Evolutionary conservation across 2,888 invertebrate species (phyloP).

Genomic region (Athalia circularis): DNA sequence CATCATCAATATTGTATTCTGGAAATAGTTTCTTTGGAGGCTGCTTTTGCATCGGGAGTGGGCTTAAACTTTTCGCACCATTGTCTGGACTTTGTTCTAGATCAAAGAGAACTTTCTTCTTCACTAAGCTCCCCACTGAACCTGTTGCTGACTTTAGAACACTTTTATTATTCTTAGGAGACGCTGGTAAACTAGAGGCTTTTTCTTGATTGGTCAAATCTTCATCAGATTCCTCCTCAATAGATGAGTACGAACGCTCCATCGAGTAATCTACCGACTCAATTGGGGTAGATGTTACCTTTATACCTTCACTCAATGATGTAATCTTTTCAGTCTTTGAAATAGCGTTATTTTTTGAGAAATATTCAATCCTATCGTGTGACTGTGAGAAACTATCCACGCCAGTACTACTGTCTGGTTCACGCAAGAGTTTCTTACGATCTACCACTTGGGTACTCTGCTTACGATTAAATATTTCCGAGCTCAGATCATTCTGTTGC

Average conservation of each 20-base stretch:
- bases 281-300: conserved; percentile 58
- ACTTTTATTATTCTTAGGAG: conserved; percentile 74
- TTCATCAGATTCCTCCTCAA: conserved; percentile 51
- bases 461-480: conserved; percentile 1
- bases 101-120: conserved; percentile 81
- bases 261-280: conserved; percentile 52
- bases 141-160: conserved; percentile 78
- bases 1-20: conserved; percentile 54
- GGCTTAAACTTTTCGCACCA: conserved; percentile 29
- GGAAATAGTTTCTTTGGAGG: conserved; percentile 49
- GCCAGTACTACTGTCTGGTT: conserved; percentile 33
- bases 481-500: not conserved
- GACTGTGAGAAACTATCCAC: conserved; percentile 54
- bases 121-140: conserved; percentile 77
- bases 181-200: conserved; percentile 53
- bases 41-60: conserved; percentile 61
- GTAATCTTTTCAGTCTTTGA: conserved; percentile 42
- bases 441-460: conserved; percentile 6
- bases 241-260: conserved; percentile 52
- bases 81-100: conserved; percentile 71
- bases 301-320: conserved; percentile 49
- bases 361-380: conserved; percentile 62
- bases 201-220: conserved; percentile 51
- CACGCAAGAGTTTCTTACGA: conserved; percentile 5
- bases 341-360: conserved; percentile 51